Conservation (phyloP, 1,140 invertebrate genomes). For the Conus betulinus region DNA sequence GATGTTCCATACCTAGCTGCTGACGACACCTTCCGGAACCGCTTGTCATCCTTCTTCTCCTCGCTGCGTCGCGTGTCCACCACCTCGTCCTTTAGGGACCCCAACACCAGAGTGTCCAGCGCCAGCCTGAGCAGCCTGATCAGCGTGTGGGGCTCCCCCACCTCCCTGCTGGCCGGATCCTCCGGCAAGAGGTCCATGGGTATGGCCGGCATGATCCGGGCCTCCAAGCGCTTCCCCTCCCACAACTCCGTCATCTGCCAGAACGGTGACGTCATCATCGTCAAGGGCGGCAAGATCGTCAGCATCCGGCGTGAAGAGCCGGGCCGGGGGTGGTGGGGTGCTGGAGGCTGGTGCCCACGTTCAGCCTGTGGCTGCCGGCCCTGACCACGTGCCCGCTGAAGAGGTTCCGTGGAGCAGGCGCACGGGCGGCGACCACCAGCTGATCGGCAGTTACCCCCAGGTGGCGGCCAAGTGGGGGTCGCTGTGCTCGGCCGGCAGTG, state of each 20-base stretch:
- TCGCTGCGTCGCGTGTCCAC: neutral
- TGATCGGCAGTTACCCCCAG: neutral
- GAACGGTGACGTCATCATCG: constrained; percentile 67
- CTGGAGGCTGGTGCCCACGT: neutral
- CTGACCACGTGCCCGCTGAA: no score
- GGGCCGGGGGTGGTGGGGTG: neutral
- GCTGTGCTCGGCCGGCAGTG: constrained; percentile 33
- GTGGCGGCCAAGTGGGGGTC: neutral
- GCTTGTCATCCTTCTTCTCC: constrained; percentile 11
- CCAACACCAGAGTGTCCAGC: constrained; percentile 9
- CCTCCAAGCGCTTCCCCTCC: constrained; percentile 57
- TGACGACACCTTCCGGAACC: neutral
- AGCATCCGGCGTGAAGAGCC: constrained; percentile 53
- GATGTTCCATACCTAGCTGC: constrained; percentile 25
- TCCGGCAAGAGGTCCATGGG: constrained; percentile 28
- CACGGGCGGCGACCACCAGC: neutral
- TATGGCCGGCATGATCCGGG: constrained; percentile 44
- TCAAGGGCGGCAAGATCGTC: constrained; percentile 71
- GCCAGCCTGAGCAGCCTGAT: constrained; percentile 18
- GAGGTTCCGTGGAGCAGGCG: no score
- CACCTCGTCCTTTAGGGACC: constrained; percentile 3
- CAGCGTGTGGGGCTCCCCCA: neutral
- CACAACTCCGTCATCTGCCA: constrained; percentile 65
- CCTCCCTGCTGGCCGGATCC: neutral
- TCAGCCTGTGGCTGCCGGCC: neutral